A percentile compares a stretch with the other conserved stretches of the same genome.
Conservation (phyloP, 2,888 invertebrate genomes). For the Ormia ochracea region DNA sequence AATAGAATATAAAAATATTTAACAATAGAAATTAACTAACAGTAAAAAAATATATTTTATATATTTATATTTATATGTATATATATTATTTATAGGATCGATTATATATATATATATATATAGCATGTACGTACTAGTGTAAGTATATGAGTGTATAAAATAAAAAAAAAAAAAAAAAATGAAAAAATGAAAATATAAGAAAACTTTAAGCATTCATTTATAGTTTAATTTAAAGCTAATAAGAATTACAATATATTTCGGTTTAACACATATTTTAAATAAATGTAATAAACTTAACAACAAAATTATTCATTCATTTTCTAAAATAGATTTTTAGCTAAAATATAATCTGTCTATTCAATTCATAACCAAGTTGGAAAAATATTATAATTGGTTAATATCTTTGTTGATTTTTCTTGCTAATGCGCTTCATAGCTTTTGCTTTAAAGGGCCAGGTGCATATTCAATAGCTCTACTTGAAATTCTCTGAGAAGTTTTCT, state of each 20-base stretch:
- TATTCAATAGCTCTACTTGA: slow-evolving; percentile 11
- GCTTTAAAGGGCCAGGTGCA: neutral
- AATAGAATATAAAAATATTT: slow-evolving; percentile 50
- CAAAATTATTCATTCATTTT: neutral
- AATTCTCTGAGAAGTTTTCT: neutral
- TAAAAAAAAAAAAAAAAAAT: too few relatives aligned
- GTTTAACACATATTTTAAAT: slow-evolving; percentile 10
- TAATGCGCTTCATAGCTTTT: neutral
- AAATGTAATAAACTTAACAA: slow-evolving; percentile 18
- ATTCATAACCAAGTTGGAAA: neutral
- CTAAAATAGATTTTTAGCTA: neutral
- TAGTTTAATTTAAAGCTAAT: neutral
- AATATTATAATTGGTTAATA: neutral
- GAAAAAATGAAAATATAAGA: too few relatives aligned
- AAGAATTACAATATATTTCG: slow-evolving; percentile 9
- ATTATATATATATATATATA: neutral
- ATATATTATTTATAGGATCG: slow-evolving; percentile 22
- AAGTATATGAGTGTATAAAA: slow-evolving; percentile 14
- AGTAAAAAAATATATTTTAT: slow-evolving; percentile 52
- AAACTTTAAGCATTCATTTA: slow-evolving; percentile 4
- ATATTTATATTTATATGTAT: neutral
- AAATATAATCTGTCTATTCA: neutral
- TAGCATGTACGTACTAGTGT: slow-evolving; percentile 1
- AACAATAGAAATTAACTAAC: slow-evolving; percentile 50
- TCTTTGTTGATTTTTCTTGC: neutral